phyloP scores from a whole-genome alignment of 2,888 invertebrate species.

The Amaurobius ferox region DNA sequence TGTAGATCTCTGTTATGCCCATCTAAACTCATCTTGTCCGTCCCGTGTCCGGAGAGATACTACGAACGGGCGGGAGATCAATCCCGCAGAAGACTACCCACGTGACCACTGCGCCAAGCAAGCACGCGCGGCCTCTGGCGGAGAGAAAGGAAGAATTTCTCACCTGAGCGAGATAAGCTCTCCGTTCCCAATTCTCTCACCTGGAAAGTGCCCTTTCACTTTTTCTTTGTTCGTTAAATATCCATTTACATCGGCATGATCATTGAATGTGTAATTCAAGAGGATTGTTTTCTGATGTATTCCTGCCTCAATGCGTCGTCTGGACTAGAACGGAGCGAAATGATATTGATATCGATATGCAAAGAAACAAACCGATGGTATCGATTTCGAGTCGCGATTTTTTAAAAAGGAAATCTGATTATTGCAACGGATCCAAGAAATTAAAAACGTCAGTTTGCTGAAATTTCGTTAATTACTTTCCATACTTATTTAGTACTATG shows the following conservation, averaged over 20 bases:
- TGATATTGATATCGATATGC: no score
- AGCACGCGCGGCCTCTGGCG: slow-evolving; percentile 35
- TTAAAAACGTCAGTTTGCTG: no score
- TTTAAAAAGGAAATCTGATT: no score
- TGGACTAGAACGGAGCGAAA: no score
- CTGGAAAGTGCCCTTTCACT: slow-evolving; percentile 3
- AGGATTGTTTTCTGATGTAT: no score
- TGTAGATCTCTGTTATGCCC: not conserved
- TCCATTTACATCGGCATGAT: not conserved
- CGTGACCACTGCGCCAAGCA: slow-evolving; percentile 69
- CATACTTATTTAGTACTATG: no score
- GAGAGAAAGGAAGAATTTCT: not conserved
- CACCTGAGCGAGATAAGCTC: not conserved
- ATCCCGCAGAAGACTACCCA: slow-evolving; percentile 42
- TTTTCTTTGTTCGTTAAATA: not conserved
- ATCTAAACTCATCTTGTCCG: not conserved
- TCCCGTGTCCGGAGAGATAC: slow-evolving; percentile 1
- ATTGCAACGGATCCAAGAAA: no score
- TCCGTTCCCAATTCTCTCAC: not conserved
- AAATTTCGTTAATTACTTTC: no score
- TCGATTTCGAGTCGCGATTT: no score
- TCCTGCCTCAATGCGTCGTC: no score
- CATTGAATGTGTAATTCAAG: no score
- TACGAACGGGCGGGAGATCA: slow-evolving; percentile 27
- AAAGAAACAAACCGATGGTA: no score